These are phyloP conservation scores for Poecilobothrus nobilitatus DNA, from an alignment of 2,888 invertebrate genomes.

Conservation along the genomic window DNA sequence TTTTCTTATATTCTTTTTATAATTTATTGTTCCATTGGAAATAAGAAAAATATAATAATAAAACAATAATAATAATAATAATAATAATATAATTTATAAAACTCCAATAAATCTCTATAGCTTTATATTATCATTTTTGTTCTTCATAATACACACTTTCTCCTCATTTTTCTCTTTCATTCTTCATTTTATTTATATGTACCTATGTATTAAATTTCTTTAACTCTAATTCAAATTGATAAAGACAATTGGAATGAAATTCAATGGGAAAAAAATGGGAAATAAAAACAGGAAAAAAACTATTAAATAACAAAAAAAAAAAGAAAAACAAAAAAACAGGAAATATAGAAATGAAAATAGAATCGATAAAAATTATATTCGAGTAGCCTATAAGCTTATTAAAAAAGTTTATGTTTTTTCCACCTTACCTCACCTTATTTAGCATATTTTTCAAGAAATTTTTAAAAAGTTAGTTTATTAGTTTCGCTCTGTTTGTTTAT, in stretches of 20 bases:
- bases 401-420: background rate
- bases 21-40: constrained; percentile 1
- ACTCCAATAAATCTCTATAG: background rate
- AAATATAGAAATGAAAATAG: background rate
- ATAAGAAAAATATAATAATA: background rate
- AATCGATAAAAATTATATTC: background rate
- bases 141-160: background rate
- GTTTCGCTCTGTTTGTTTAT: too few relatives aligned
- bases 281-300: too few relatives aligned
- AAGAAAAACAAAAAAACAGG: too few relatives aligned
- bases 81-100: background rate
- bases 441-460: too few relatives aligned
- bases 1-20: background rate
- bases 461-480: too few relatives aligned
- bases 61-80: background rate
- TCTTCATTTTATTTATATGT: background rate
- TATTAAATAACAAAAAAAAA: too few relatives aligned
- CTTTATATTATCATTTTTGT: background rate
- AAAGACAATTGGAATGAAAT: background rate
- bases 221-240: background rate
- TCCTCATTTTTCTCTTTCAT: background rate
- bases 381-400: constrained; percentile 6
- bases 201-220: background rate
- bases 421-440: too few relatives aligned
- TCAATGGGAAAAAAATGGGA: too few relatives aligned